phyloP scores from a whole-genome alignment of 2,113 vertebrate genomes.

The Acrocephalus arundinaceus region DNA sequence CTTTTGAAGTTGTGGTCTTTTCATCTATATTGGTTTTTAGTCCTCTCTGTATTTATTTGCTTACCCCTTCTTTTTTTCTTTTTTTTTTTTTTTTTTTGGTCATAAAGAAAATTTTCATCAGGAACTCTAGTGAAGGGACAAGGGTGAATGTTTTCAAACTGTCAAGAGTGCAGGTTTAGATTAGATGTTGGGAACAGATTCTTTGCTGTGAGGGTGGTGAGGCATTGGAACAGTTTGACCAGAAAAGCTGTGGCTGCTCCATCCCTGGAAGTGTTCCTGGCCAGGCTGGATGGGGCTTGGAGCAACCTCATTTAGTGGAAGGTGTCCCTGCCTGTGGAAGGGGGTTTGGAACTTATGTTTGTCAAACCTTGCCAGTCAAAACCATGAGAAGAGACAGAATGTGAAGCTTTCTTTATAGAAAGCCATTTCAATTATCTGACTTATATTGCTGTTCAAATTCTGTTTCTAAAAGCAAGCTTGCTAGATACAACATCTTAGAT shows the following conservation, averaged over 20 bases:
- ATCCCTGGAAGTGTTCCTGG: background rate
- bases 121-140: background rate
- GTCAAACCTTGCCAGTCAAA: background rate
- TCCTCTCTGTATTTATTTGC: background rate
- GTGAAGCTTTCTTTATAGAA: background rate
- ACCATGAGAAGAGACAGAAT: background rate
- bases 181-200: background rate
- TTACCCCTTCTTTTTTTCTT: background rate
- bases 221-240: background rate
- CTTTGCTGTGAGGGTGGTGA: background rate
- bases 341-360: background rate
- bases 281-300: background rate
- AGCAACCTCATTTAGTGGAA: background rate
- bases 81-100: background rate
- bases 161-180: background rate
- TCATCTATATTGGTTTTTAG: background rate
- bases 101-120: background rate
- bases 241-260: background rate
- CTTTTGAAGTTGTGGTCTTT: background rate
- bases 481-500: background rate
- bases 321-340: background rate
- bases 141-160: background rate
- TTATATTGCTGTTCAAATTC: background rate
- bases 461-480: background rate
- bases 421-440: background rate